Evolutionary conservation across 23 tunicate species (phyloP).

Genomic region (Halocynthia roretzi): DNA sequence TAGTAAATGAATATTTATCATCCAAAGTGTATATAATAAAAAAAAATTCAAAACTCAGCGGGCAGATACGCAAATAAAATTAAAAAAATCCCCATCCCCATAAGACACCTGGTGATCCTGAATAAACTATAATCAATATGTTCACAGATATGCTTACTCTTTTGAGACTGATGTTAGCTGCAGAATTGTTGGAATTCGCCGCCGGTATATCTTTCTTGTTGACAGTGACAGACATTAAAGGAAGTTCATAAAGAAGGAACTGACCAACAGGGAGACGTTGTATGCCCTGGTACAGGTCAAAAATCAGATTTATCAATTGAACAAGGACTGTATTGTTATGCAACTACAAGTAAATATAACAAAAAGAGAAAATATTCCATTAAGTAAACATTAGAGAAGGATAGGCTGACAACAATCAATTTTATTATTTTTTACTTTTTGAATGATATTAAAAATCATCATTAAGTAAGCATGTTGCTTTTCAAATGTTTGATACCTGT

Average conservation of each 20-base stretch:
- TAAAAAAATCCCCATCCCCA: background rate
- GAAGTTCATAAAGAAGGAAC: slow-evolving; percentile 51
- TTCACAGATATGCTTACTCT: slow-evolving; percentile 7
- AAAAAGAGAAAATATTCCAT: no score
- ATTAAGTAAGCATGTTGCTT: background rate
- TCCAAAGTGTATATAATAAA: no score
- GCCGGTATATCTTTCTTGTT: slow-evolving; percentile 6
- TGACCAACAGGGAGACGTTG: slow-evolving; percentile 42
- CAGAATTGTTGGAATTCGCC: slow-evolving; percentile 23
- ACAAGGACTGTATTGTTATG: background rate
- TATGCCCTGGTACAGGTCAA: slow-evolving; percentile 16
- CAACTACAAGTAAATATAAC: background rate
- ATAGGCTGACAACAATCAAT: no score
- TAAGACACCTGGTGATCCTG: background rate
- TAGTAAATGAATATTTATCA: no score
- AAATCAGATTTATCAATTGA: background rate
- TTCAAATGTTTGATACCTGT: slow-evolving; percentile 11
- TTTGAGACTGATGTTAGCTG: slow-evolving; percentile 32
- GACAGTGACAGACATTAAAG: slow-evolving; percentile 32
- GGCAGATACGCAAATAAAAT: background rate
- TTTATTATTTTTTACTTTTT: background rate
- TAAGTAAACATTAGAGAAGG: no score
- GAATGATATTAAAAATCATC: background rate
- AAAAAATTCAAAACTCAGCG: no score
- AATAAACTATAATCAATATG: background rate